Percentiles rank a stretch among this genome's conserved stretches.
phyloP scores from a whole-genome alignment of 1,140 invertebrate species.

The Drosophila punjabiensis region DNA sequence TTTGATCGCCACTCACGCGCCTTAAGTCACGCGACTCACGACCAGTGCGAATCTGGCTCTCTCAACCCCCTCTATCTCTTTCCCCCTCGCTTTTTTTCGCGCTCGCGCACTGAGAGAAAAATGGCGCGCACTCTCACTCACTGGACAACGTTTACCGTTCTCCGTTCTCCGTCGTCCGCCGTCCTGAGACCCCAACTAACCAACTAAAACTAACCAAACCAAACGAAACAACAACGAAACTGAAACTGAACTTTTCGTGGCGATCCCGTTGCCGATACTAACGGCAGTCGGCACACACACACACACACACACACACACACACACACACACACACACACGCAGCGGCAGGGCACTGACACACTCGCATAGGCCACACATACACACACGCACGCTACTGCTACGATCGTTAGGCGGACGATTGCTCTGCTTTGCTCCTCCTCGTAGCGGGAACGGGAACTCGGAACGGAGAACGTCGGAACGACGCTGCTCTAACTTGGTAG shows the following conservation, averaged over 20 bases:
- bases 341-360: constrained; percentile 8
- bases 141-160: constrained; percentile 24
- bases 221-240: constrained; percentile 73
- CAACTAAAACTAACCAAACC: constrained; percentile 68
- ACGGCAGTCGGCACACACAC: constrained; percentile 70
- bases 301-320: constrained; percentile 13
- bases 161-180: constrained; percentile 21
- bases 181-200: constrained; percentile 53
- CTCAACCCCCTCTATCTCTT: not conserved
- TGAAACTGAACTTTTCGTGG: constrained; percentile 79
- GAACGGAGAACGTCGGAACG: constrained; percentile 28
- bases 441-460: constrained; percentile 31
- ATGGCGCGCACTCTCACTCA: constrained; percentile 17
- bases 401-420: constrained; percentile 72
- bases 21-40: constrained; percentile 13
- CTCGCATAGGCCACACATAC: constrained; percentile 2
- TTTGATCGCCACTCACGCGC: not conserved
- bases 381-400: constrained; percentile 59
- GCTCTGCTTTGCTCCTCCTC: constrained; percentile 49
- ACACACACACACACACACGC: constrained; percentile 7
- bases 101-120: constrained; percentile 38
- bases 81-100: not conserved
- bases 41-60: not conserved
- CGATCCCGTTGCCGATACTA: constrained; percentile 82
- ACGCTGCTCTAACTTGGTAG: constrained; percentile 77